Conservation (phyloP, 2,113 vertebrate species). For the Sphyrna mokarran region DNA sequence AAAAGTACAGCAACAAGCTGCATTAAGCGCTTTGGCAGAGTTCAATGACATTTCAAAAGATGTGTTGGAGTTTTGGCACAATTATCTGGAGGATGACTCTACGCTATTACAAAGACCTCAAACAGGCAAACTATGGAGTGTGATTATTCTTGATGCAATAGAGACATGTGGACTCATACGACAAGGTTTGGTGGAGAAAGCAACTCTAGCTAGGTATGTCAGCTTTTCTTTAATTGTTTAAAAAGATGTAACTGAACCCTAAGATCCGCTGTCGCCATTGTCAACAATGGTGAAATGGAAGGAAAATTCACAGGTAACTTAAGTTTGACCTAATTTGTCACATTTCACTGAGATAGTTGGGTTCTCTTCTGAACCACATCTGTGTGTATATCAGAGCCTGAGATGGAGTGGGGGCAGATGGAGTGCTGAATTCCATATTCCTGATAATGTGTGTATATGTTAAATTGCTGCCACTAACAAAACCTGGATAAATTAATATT, state of each 20-base stretch:
- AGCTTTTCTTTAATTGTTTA: not conserved
- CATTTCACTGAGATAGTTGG: not conserved
- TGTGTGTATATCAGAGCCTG: not conserved
- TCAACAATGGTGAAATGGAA: not conserved
- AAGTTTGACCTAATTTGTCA: not conserved
- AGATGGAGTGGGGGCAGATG: not conserved
- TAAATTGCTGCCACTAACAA: not conserved
- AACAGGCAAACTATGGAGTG: slow-evolving; percentile 84
- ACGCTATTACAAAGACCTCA: slow-evolving; percentile 76
- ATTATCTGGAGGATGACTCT: slow-evolving; percentile 74
- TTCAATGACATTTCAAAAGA: slow-evolving; percentile 67
- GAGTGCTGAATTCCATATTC: not conserved
- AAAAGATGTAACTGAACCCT: not conserved
- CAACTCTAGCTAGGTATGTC: slow-evolving; percentile 78
- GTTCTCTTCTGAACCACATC: not conserved
- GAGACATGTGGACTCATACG: slow-evolving; percentile 88
- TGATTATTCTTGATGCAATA: slow-evolving; percentile 88
- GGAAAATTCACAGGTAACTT: not conserved
- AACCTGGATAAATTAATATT: not conserved
- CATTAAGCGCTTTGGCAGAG: slow-evolving; percentile 66
- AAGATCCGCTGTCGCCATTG: too few species aligned
- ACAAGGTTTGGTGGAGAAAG: slow-evolving; percentile 95
- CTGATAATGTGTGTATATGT: not conserved
- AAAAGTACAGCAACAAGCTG: slow-evolving; percentile 76
- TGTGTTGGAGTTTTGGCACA: slow-evolving; percentile 83